Conservation (phyloP, 23 tunicate genomes). For the Botrylloides violaceus region DNA sequence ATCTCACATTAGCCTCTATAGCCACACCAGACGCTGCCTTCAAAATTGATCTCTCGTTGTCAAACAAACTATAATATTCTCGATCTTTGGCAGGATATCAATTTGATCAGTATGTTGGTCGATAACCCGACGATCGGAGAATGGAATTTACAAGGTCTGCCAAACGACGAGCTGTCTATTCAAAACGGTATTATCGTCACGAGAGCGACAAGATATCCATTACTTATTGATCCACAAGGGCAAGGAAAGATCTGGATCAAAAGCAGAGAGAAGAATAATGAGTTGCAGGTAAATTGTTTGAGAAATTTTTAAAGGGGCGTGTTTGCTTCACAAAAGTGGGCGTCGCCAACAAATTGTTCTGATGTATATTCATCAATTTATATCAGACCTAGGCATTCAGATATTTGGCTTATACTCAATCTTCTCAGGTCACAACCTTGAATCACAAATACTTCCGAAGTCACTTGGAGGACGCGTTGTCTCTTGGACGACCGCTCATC, state of each 20-base stretch:
- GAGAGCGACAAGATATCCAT: conserved; percentile 91
- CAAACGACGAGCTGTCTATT: conserved; percentile 89
- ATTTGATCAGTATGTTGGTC: conserved; percentile 85
- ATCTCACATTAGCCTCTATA: no score
- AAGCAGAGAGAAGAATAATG: conserved; percentile 81
- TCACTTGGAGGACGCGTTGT: conserved; percentile 93
- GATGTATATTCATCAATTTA: no score
- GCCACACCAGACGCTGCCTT: no score
- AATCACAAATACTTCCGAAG: conserved; percentile 98
- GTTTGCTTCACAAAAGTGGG: no score
- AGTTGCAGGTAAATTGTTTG: conserved; percentile 61
- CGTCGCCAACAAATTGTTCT: no score
- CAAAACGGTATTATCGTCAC: conserved; percentile 99
- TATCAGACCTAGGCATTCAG: no score
- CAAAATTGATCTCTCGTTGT: no score
- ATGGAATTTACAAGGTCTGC: conserved; percentile 97
- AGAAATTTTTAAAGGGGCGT: no score
- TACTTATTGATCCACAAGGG: conserved; percentile 96
- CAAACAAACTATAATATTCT: no score
- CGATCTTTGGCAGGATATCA: conserved; percentile 59
- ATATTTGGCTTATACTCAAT: no score
- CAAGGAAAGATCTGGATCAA: conserved; percentile 96
- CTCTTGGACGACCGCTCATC: conserved; percentile 91
- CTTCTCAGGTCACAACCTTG: conserved; percentile 57
- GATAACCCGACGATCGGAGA: conserved; percentile 96